phyloP scores from a whole-genome alignment of 2,888 invertebrate species.

The Amphipyra berbera region DNA sequence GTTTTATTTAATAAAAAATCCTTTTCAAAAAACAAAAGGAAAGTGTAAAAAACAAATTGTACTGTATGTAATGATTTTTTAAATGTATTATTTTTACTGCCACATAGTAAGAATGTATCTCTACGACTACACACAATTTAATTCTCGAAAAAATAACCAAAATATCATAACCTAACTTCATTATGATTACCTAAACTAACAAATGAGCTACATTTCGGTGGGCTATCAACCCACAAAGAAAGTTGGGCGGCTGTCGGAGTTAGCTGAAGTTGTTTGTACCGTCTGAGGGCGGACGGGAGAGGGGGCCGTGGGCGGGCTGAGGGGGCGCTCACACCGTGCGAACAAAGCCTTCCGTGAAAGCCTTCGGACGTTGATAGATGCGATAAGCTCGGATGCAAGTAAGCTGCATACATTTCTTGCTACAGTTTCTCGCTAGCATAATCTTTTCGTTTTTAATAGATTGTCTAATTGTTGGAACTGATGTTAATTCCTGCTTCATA shows the following conservation, averaged over 20 bases:
- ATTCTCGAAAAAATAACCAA: background rate
- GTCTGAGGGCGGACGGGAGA: constrained; percentile 69
- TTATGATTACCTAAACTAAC: constrained; percentile 63
- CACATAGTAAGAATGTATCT: no score
- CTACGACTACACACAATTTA: no score
- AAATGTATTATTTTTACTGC: no score
- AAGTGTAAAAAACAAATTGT: no score
- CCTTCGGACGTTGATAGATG: constrained; percentile 86
- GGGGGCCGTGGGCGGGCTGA: constrained; percentile 47
- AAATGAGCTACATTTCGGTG: constrained; percentile 71
- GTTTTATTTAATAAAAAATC: no score
- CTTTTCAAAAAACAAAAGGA: no score
- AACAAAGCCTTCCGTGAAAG: constrained; percentile 88
- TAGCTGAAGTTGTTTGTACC: constrained; percentile 84
- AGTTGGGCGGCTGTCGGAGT: constrained; percentile 80
- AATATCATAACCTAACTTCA: constrained; percentile 3
- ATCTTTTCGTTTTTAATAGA: constrained; percentile 64
- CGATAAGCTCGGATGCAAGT: constrained; percentile 89
- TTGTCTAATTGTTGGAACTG: constrained; percentile 55
- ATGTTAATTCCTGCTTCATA: constrained; percentile 4
- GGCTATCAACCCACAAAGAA: constrained; percentile 81
- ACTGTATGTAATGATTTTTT: no score
- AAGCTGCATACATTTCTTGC: constrained; percentile 89
- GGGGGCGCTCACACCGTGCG: constrained; percentile 72
- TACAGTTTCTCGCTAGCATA: constrained; percentile 76